These are phyloP conservation scores for Protodeltote pygarga DNA, from an alignment of 2,888 invertebrate species.

Conservation along the genomic window DNA sequence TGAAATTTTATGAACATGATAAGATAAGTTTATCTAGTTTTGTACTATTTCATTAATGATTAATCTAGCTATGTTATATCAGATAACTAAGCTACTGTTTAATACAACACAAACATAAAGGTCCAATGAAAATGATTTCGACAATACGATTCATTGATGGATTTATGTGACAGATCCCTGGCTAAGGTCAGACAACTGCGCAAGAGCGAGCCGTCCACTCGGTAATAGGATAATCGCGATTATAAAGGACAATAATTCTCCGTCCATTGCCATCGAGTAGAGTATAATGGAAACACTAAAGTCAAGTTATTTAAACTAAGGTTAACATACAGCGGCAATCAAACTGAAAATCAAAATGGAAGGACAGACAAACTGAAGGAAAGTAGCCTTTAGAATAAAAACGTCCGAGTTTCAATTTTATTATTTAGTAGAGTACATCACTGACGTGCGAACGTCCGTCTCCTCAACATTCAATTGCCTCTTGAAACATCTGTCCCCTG, in stretches of 20 bases:
- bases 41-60: not conserved
- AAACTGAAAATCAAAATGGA: no score
- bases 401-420: no score
- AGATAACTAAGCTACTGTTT: slow-evolving; percentile 1
- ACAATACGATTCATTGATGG: slow-evolving; percentile 41
- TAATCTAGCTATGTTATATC: not conserved
- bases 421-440: no score
- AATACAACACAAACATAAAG: slow-evolving; percentile 23
- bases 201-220: slow-evolving; percentile 42
- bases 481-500: no score
- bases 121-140: slow-evolving; percentile 16
- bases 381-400: no score
- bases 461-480: no score
- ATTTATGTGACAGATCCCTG: slow-evolving; percentile 49
- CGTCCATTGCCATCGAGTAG: slow-evolving; percentile 31
- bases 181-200: slow-evolving; percentile 47
- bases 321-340: not conserved
- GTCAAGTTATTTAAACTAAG: slow-evolving; percentile 4
- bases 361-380: no score
- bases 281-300: slow-evolving; percentile 2
- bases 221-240: slow-evolving; percentile 79
- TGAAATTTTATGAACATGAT: no score
- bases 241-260: slow-evolving; percentile 50
- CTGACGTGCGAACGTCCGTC: no score
- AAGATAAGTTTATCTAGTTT: no score